These are phyloP conservation scores for Girardinichthys multiradiatus DNA, from an alignment of 2,113 vertebrate genomes.

Conservation along the genomic window DNA sequence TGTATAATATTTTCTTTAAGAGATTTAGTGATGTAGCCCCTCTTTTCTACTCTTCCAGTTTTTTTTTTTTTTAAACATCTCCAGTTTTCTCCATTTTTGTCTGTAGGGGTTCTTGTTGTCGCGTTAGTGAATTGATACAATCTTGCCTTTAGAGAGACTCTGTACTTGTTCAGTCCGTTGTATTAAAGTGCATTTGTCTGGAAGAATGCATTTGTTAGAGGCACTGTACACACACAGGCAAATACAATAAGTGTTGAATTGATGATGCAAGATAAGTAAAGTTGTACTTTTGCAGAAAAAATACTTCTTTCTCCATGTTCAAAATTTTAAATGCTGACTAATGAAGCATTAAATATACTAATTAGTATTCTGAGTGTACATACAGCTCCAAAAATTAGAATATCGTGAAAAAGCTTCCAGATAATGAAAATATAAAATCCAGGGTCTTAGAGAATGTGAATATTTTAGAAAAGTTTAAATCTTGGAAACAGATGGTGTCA, in stretches of 20 bases:
- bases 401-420: no score
- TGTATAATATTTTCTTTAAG: slow-evolving; percentile 2
- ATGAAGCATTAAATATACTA: background rate
- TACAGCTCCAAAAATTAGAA: background rate
- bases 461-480: no score
- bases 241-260: background rate
- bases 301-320: background rate
- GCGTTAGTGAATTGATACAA: background rate
- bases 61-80: slow-evolving; percentile 9
- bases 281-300: background rate
- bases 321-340: background rate
- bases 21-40: background rate
- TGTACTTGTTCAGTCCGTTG: slow-evolving; percentile 12
- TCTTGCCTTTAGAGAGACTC: slow-evolving; percentile 37
- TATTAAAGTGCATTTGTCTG: slow-evolving; percentile 7
- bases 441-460: no score
- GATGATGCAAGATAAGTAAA: background rate
- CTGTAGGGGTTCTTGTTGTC: slow-evolving; percentile 14
- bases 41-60: slow-evolving; percentile 33
- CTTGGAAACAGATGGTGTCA: no score
- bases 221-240: background rate
- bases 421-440: no score
- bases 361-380: background rate
- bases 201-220: background rate
- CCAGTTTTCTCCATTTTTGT: slow-evolving; percentile 1